Evolutionary conservation across 2,888 invertebrate genomes (phyloP), one percentile per base, ranked within the genome.

Genomic region (Cancer borealis): DNA sequence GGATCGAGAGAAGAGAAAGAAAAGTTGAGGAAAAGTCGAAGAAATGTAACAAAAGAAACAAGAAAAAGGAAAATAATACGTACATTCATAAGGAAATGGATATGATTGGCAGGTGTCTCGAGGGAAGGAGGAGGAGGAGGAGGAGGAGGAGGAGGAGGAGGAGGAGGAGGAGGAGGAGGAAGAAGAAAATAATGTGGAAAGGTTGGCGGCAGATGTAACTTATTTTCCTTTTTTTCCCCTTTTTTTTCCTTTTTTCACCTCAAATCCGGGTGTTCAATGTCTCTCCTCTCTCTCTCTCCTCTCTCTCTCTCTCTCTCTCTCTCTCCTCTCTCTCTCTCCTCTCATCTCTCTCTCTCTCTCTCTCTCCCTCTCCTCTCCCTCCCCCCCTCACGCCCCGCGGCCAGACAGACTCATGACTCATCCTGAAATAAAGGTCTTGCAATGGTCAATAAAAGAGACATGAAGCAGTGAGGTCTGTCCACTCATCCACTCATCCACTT

Each of bases 291-390:
- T 39, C 12, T 8, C 12, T 4, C 30, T 39, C 12, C 87, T 45
- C 45, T 17, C 87, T 45, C 87, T 84, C 87, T 45, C 30, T 45
- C 45, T 45, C 87, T 45, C 87, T 45, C 45, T 45, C 87, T 21
- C 87, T 87, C 87, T 45, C 87, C 87, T 46, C 87, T 46, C 46
- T 46, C 87, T 46, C 87, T 87, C 87, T 46, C 87, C 21, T 21
- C 26, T 21, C 26, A 46, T 46, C 47, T 88, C 88, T 88, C 49
- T 88, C 88, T 47, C 88, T 46, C 88, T 66, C 66, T 66, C 66
- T 66, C 66, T n/a, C 66, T 54, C 54, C 14, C 54, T 54, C 12
- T 66, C 17, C 17, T 66, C n/a, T 8, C n/a, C 4, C 26, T 26
- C 73, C n/a, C 73, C 21, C 26, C 8, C 79, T 0, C 79, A 79